Base-by-base conservation (phyloP, 2,888 invertebrate species). In the Lordiphosa fenestrarum region DNA sequence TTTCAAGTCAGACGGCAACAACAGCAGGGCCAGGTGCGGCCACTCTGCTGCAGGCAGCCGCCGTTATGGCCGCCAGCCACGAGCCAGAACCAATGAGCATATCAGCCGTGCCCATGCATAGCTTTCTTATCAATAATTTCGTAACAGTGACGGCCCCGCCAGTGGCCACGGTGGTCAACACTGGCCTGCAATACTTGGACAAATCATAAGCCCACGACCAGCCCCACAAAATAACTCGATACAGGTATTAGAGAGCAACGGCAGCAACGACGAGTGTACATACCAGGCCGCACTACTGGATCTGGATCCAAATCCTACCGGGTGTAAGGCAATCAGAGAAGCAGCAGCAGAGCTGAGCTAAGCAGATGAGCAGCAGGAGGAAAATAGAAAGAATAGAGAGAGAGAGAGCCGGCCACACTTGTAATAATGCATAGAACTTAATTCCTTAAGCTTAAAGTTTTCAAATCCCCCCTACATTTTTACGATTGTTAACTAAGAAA, bases 91-190 rank as follows among this genome's bases (percentile, higher is more conserved):
- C 70, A 71, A 73, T 78, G 63, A 82, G 77, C 77, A 78, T 78
- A 78, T 78, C 77, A 82, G 75, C 82, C 60, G 52, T 66, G 66
- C 58, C 64, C 44, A 74, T 77, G n/a, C 73, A 84, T 59, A 83
- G 71, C 69, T 75, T 86, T 64, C 77, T 86, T 44, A 84, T 86
- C 55, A 85, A 85, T 62, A 85, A 85, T 66, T 85, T 85, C 56
- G 85, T 85, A 53, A 81, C 84, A 50, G 78, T 84, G 56, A 60
- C 84, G 38, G 76, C 85, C 12, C 80, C 75, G 30, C 63, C 81
- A 38, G 52, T 77, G 47, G 66, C 76, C 15, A 56, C 77, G 36
- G 46, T 75, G 63, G 71, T 73, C n/a, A 72, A 68, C 53, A 59
- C 68, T 37, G 80, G 83, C 50, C 64, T 77, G 66, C 82, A 84